Base-by-base conservation (phyloP, 2,797 vertebrate genomes). In the Miichthys miiuy region DNA sequence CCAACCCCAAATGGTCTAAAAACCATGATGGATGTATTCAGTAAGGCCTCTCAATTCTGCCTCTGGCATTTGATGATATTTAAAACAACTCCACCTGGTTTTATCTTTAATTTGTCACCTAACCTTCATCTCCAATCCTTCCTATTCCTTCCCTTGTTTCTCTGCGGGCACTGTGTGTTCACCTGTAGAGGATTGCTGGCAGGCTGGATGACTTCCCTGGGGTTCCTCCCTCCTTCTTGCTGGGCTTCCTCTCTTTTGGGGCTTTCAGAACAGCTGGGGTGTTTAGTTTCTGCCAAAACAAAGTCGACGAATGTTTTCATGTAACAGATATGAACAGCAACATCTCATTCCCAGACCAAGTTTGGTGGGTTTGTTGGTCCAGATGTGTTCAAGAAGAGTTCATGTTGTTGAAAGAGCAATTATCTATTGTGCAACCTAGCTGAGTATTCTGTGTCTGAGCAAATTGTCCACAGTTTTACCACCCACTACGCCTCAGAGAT, bases 231-330 rank as follows among this genome's bases (percentile, higher is more conserved):
- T 99, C 98, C 87, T 98, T 98, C 93, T 99, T 99, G 95, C 96
- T 99, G 58, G 97, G 97, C 81, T 97, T 99, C 90, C 98, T 96
- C 79, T 99, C 98, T 91, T 99, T 99, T 2, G 98, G 97, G 75
- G 97, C 96, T 88, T 97, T 97, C 86, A 99, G 93, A 90, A 99
- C 96, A 74, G 96, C 94, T 8, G 98, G 98, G 79, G 96, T 93
- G 79, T 97, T 98, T 82, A 97, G 92, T 93, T 99, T 99, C 97
- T 99, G 89, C 81, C 64, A 64, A 67, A 30, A 42, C 46, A 38
- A 41, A 1, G 1, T 13, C 18, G 5, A 66, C 12, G 65, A 14
- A 67, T 54, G 23, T 17, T 62, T 55, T 62, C 4, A 64, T 25
- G 41, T 61, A 64, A 38, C 21, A 51, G 21, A 2, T 16, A 56